phyloP scores from a whole-genome alignment of 2,888 invertebrate genomes.

The Erebia palarica region DNA sequence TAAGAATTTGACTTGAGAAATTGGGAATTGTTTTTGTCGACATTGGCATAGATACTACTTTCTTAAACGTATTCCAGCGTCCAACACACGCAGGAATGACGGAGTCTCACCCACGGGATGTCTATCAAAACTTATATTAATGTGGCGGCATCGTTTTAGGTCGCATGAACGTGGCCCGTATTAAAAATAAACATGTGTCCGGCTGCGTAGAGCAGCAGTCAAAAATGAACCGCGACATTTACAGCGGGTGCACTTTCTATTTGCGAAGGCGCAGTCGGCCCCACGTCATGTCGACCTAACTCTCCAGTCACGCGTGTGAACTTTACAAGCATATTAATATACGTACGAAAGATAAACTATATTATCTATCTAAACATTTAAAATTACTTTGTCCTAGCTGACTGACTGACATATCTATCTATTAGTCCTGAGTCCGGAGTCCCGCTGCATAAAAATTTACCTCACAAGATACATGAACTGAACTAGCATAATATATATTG shows the following conservation, averaged over 20 bases:
- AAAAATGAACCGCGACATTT: slow-evolving; percentile 65
- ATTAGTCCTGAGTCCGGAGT: too few species aligned
- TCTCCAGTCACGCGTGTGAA: slow-evolving; percentile 16
- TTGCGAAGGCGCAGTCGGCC: slow-evolving; percentile 56
- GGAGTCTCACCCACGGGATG: slow-evolving; percentile 41
- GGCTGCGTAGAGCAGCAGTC: slow-evolving; percentile 36
- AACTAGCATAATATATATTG: too few species aligned
- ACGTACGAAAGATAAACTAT: too few species aligned
- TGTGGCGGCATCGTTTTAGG: slow-evolving; percentile 61
- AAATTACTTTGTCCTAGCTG: too few species aligned
- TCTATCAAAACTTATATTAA: slow-evolving; percentile 65
- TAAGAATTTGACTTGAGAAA: too few species aligned
- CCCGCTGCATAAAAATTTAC: too few species aligned
- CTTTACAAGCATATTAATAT: neutral
- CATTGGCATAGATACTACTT: slow-evolving; percentile 15
- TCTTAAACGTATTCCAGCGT: slow-evolving; percentile 4
- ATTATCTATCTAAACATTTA: too few species aligned
- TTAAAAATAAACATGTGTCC: slow-evolving; percentile 61
- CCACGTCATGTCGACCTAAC: slow-evolving; percentile 39
- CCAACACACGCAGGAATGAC: slow-evolving; percentile 21
- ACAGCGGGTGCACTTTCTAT: slow-evolving; percentile 73
- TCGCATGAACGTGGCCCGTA: slow-evolving; percentile 55
- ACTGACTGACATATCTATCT: too few species aligned
- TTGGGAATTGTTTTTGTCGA: neutral
- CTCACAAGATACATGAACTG: too few species aligned